A percentile compares a stretch with the other conserved stretches of the same genome.
Conservation (phyloP, 2,113 vertebrate species). For the Daubentonia madagascariensis region DNA sequence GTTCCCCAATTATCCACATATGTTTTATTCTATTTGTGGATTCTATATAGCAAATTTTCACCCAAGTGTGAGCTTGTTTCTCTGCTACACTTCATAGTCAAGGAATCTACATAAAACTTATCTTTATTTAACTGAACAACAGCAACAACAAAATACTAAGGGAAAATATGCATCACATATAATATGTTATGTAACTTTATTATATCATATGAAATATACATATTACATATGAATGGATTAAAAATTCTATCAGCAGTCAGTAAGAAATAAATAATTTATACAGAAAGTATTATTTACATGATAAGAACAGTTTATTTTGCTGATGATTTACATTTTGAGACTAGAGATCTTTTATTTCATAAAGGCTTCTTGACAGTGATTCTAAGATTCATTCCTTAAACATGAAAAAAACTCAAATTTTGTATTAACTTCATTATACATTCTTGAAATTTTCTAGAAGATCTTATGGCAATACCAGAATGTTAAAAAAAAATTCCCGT, state of each 20-base stretch:
- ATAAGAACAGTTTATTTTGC: neutral
- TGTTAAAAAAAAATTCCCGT: neutral
- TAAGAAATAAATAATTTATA: neutral
- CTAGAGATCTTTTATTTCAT: neutral
- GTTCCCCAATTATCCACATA: slow-evolving; percentile 12
- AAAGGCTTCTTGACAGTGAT: neutral
- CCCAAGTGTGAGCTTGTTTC: neutral
- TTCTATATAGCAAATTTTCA: neutral
- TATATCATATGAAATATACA: neutral
- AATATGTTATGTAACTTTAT: neutral
- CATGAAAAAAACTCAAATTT: neutral
- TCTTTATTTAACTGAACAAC: neutral
- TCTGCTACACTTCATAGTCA: neutral
- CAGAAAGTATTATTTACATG: neutral
- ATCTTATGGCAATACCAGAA: neutral
- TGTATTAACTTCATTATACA: neutral
- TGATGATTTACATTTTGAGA: slow-evolving; percentile 6
- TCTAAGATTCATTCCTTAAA: neutral
- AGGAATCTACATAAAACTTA: neutral
- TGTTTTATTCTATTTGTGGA: slow-evolving; percentile 16
- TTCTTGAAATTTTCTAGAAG: neutral
- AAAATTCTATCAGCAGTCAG: neutral
- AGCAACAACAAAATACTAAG: neutral
- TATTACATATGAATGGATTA: neutral
- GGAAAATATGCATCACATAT: neutral